Evolutionary conservation across 2,888 invertebrate species (phyloP).

Genomic region (Brachyptera putata): DNA sequence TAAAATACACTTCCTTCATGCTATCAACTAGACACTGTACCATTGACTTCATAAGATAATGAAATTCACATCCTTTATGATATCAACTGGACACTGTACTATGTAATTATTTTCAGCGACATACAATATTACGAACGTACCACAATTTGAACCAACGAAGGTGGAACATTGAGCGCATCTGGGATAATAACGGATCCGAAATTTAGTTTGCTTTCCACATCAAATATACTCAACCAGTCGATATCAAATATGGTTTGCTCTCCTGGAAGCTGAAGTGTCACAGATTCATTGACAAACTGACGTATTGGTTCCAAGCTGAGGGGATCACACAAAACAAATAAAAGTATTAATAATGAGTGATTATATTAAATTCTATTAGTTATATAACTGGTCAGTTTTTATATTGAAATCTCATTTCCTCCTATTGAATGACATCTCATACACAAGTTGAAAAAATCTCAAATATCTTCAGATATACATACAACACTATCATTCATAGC

Average conservation of each 20-base stretch:
- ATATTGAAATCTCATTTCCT: too few species aligned
- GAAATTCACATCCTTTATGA: too few species aligned
- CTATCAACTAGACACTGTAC: too few species aligned
- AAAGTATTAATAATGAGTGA: too few species aligned
- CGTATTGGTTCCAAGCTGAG: slow-evolving; percentile 73
- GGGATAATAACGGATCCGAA: slow-evolving; percentile 73
- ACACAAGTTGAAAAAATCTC: not conserved
- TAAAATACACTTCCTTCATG: too few species aligned
- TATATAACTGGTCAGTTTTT: too few species aligned
- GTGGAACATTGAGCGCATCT: slow-evolving; percentile 79
- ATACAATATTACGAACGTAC: slow-evolving; percentile 40
- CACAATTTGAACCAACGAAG: slow-evolving; percentile 62
- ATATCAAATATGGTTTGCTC: slow-evolving; percentile 75
- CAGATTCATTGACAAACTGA: slow-evolving; percentile 65
- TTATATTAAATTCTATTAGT: too few species aligned
- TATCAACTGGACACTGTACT: too few species aligned
- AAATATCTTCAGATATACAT: not conserved
- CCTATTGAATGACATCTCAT: not conserved
- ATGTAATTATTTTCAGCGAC: too few species aligned
- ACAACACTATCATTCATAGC: not conserved
- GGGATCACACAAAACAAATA: not conserved
- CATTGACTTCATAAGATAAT: too few species aligned
- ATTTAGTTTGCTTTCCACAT: slow-evolving; percentile 62
- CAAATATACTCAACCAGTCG: slow-evolving; percentile 80
- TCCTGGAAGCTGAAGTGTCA: slow-evolving; percentile 72